These are phyloP conservation scores for Blennius ocellaris DNA, from an alignment of 2,113 vertebrate species.

Conservation along the genomic window DNA sequence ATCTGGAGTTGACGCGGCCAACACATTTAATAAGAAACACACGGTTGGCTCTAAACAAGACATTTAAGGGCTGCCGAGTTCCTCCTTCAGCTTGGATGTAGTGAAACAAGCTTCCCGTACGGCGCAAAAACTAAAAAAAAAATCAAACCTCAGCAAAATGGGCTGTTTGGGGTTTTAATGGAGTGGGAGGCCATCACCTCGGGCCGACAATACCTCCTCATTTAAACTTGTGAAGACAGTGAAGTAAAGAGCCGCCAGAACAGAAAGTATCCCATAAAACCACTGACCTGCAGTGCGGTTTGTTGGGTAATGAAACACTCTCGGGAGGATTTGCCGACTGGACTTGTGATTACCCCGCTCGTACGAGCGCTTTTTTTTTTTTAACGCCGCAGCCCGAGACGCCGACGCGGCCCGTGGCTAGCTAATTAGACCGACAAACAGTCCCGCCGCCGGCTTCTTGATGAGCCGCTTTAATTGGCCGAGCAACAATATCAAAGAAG, in stretches of 20 bases:
- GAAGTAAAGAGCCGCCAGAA: constrained; percentile 13
- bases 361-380: constrained; percentile 45
- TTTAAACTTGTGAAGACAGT: constrained; percentile 4
- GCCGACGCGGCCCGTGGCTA: constrained; percentile 57
- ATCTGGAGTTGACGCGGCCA: neutral
- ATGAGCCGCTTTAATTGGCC: constrained; percentile 74
- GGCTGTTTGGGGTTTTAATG: rapidly evolving
- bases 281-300: neutral
- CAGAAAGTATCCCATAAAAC: neutral
- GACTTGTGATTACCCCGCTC: constrained; percentile 72
- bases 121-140: too few species aligned
- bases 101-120: neutral
- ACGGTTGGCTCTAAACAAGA: neutral
- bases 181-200: neutral
- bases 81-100: neutral
- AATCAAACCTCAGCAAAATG: constrained; percentile 1
- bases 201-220: neutral
- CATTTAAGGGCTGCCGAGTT: neutral
- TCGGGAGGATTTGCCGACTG: constrained; percentile 45
- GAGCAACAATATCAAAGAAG: constrained; percentile 52
- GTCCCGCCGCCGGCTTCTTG: constrained; percentile 55
- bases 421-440: constrained; percentile 71
- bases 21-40: constrained; percentile 1
- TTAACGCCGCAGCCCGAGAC: constrained; percentile 36
- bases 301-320: constrained; percentile 46